phyloP scores from a whole-genome alignment of 2,888 invertebrate species.

The Dusona sp. region DNA sequence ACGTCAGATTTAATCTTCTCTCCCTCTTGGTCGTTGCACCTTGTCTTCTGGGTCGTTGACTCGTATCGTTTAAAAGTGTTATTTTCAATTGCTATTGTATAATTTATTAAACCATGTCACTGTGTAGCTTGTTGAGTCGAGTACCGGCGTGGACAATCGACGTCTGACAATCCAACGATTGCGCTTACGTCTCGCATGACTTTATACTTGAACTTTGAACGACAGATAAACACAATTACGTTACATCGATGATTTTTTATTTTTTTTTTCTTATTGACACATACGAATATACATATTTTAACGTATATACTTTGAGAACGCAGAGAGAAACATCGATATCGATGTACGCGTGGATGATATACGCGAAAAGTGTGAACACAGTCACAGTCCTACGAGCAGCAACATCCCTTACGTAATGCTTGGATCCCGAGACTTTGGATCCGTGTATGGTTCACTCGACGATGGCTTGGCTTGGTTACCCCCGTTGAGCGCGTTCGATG shows the following conservation, averaged over 20 bases:
- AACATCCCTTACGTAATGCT: slow-evolving; percentile 73
- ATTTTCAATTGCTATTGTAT: slow-evolving; percentile 2
- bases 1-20: slow-evolving; percentile 36
- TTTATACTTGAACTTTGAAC: slow-evolving; percentile 29
- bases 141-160: slow-evolving; percentile 65
- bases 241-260: not conserved
- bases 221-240: not conserved
- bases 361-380: slow-evolving; percentile 11
- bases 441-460: slow-evolving; percentile 59
- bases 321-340: not conserved
- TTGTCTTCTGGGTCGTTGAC: slow-evolving; percentile 43
- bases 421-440: slow-evolving; percentile 60
- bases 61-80: not conserved
- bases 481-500: slow-evolving; percentile 70
- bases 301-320: not conserved
- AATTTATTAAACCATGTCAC: slow-evolving; percentile 47
- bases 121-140: slow-evolving; percentile 64
- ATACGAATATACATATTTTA: not conserved
- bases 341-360: not conserved
- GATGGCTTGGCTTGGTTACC: slow-evolving; percentile 50
- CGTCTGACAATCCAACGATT: slow-evolving; percentile 55
- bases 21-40: slow-evolving; percentile 19
- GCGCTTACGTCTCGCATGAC: slow-evolving; percentile 66
- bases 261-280: not conserved
- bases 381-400: slow-evolving; percentile 63